Evolutionary conservation across 2,888 invertebrate species (phyloP), one percentile per base, ranked within the genome.

Genomic region (Steinernema carpocapsae): DNA sequence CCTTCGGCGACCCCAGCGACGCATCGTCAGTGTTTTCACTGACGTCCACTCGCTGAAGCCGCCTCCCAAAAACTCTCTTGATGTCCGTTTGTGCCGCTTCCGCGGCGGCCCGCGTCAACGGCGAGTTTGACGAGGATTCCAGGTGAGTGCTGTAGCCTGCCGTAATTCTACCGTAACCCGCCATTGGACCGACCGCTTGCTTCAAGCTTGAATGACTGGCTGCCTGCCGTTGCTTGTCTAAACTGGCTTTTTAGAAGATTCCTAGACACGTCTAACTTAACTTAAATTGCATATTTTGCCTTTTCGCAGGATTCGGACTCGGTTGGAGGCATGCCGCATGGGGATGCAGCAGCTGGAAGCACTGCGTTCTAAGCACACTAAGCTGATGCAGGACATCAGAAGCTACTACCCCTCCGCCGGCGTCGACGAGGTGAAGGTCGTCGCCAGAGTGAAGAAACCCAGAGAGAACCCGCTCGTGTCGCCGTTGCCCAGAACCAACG

Each of bases 341-440:
- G 74, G 72, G 10, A 74, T 74, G 37, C 74, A 74, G 42, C 74
- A 74, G 45, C 46, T 74, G 52, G 74, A 74, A n/a, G 74, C 72
- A 19, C 17, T 74, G 7, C 71, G 74, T 17, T 52, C 73, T 1
- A 74, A 74, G 37, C 74, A 74, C 74, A 74, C 74, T 14, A 37
- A 74, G 42, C 56, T 74, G 14, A 74, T 74, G 48, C 73, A 74
- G 64, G 59, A 64, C 64, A 64, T 64, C 64, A 26, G 64, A 14
- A 64, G 32, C 64, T 64, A 64, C 32, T 64, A 64, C 29, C 64
- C 64, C 4, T 12, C 29, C 17, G 64, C 64, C 4, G 29, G 29
- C 17, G 32, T 26, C 26, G 64, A 64, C 29, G 64, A 64, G 32
- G 32, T 64, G 64, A 64, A 64, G 37, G 64, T 64, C 29, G 64